A percentile compares a stretch with the other conserved stretches of the same genome.
Conservation (phyloP, 2,888 invertebrate species). For the Mamestra brassicae region DNA sequence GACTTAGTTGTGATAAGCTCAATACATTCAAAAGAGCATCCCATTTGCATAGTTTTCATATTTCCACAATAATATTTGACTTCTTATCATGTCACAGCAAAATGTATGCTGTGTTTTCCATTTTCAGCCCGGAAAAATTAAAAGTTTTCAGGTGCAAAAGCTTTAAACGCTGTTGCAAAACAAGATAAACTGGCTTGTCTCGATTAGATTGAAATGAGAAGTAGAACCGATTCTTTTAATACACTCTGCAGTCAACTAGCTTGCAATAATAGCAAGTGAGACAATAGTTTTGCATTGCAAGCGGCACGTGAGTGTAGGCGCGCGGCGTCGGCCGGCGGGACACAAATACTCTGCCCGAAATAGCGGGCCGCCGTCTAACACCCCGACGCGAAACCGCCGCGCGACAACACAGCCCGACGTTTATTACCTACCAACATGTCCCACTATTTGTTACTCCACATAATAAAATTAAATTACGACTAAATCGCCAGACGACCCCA, state of each 20-base stretch:
- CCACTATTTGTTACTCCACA: constrained; percentile 66
- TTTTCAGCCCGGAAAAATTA: constrained; percentile 13
- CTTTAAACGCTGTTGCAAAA: background rate
- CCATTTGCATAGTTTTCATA: constrained; percentile 5
- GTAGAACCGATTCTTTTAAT: constrained; percentile 14
- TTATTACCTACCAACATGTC: constrained; percentile 68
- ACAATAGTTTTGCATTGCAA: constrained; percentile 77
- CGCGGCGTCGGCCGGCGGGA: constrained; percentile 75
- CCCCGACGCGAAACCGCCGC: constrained; percentile 76
- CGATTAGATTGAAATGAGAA: constrained; percentile 6
- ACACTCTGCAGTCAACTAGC: constrained; percentile 43
- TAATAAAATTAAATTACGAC: constrained; percentile 65
- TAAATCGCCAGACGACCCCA: constrained; percentile 54
- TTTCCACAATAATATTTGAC: background rate
- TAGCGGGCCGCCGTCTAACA: constrained; percentile 86
- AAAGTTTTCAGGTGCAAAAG: background rate
- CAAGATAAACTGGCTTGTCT: background rate
- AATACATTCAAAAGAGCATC: background rate
- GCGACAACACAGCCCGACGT: constrained; percentile 64
- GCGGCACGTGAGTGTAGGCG: constrained; percentile 78
- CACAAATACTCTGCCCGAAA: constrained; percentile 86
- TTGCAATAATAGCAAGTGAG: constrained; percentile 65
- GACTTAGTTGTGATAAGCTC: background rate
- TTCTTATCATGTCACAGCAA: background rate
- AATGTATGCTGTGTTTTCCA: constrained; percentile 15